Conservation (phyloP, 2,888 invertebrate genomes). For the Chaetoderma sp. region DNA sequence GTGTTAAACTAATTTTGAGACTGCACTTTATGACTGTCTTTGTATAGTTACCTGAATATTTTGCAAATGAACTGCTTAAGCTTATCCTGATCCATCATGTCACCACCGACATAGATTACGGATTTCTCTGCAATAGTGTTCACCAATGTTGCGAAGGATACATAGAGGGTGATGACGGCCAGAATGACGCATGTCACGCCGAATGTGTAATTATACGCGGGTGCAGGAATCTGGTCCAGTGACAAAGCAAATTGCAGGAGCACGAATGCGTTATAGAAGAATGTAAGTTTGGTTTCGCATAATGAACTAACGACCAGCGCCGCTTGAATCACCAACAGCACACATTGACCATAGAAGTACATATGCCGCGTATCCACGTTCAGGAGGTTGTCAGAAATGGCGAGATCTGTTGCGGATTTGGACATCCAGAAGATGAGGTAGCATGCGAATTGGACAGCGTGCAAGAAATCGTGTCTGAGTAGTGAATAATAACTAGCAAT, state of each 20-base stretch:
- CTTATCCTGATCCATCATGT: conserved; percentile 33
- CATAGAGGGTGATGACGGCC: conserved; percentile 37
- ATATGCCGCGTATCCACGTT: conserved; percentile 22
- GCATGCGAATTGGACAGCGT: conserved; percentile 41
- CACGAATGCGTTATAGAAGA: conserved; percentile 43
- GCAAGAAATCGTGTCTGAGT: conserved; percentile 46
- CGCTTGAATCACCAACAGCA: conserved; percentile 34
- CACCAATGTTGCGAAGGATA: conserved; percentile 41
- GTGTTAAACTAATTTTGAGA: too few species aligned
- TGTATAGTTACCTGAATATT: too few species aligned
- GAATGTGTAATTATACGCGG: conserved; percentile 43
- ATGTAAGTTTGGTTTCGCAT: conserved; percentile 33
- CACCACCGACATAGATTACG: conserved; percentile 43
- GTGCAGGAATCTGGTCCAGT: conserved; percentile 42
- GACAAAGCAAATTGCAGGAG: conserved; percentile 39
- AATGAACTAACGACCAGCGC: conserved; percentile 35
- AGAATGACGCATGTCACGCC: conserved; percentile 39
- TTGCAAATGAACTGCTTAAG: background rate
- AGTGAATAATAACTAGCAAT: conserved; percentile 47
- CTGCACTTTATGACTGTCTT: too few species aligned
- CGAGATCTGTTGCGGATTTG: conserved; percentile 32
- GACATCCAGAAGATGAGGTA: conserved; percentile 47
- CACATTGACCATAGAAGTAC: conserved; percentile 45
- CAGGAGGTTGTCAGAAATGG: conserved; percentile 30
- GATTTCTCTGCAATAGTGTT: conserved; percentile 52